Evolutionary conservation across 1,140 invertebrate species (phyloP), one percentile per base, ranked within the genome.

Genomic region (Drosophila lowei): DNA sequence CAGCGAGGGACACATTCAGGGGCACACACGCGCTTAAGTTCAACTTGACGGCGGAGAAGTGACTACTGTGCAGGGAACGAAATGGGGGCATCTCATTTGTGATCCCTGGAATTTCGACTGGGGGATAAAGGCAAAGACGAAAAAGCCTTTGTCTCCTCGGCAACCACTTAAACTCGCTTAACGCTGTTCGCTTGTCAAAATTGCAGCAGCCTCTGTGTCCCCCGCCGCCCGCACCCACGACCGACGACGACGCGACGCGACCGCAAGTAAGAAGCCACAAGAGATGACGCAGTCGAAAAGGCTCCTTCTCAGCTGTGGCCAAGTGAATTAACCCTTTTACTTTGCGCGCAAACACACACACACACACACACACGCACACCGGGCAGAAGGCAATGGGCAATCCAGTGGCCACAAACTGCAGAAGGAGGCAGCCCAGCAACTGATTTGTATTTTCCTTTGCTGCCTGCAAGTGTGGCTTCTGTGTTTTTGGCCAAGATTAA

Each of bases 301-400:
- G 34, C 61, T 54, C 25, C 65, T 61, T 55, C 65, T 74, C 56
- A 55, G 60, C 57, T 71, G 59, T 86, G 65, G 78, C 58, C 61
- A 88, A 88, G 88, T 88, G 83, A 88, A 88, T 88, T 88, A 88
- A 88, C 83, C 83, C 83, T 88, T 88, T 88, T 88, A 88, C 83
- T 88, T 88, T 89, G 83, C 63, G 55, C 54, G 81, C 61, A 73
- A 34, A 28, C 59, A 71, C 11, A 42, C 55, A 60, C 49, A n/a
- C 60, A 56, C 50, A 54, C 53, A 41, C 59, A 44, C 15, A 46
- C 50, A 34, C 42, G 11, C 9, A 13, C 34, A 38, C 34, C 34
- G 1, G 34, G 34, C 34, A 38, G 4, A 11, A 13, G 34, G 25
- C 52, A 71, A 52, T 21, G 44, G 60, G 38, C 47, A 61, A 50